Percentiles rank a stretch among this genome's conserved stretches.
These are phyloP conservation scores for Acipenser transmontanus DNA, from an alignment of 2,797 vertebrate genomes.

Conservation along the genomic window DNA sequence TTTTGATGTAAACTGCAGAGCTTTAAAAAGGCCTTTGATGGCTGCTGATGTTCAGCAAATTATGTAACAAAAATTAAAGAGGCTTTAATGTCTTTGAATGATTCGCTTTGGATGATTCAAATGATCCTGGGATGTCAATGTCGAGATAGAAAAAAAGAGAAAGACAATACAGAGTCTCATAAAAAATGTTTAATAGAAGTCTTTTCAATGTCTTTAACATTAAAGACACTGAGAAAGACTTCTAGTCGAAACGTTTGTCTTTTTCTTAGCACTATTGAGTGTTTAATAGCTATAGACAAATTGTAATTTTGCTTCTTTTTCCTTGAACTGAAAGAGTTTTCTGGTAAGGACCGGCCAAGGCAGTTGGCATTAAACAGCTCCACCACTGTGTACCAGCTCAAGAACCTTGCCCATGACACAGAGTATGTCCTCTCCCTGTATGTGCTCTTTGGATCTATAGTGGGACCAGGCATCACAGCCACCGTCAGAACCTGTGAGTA, in stretches of 20 bases:
- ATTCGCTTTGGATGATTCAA: too few species aligned
- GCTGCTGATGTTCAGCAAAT: constrained; percentile 1
- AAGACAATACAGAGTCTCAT: too few species aligned
- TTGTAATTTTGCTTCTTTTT: not conserved
- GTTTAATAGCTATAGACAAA: not conserved
- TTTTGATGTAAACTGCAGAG: constrained; percentile 20
- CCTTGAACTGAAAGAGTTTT: constrained; percentile 57
- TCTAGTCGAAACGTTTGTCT: not conserved
- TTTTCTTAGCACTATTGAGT: not conserved
- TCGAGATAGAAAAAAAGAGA: not conserved
- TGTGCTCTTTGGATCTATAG: constrained; percentile 70
- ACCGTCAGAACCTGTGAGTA: constrained; percentile 80
- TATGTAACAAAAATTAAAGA: not conserved
- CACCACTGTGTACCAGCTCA: constrained; percentile 58
- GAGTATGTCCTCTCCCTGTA: constrained; percentile 81
- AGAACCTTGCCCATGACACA: constrained; percentile 66
- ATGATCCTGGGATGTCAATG: not conserved
- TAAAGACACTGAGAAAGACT: not conserved
- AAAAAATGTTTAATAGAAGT: not conserved
- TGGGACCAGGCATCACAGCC: constrained; percentile 74
- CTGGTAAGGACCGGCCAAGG: constrained; percentile 64
- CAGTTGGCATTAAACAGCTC: constrained; percentile 71
- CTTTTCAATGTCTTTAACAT: not conserved
- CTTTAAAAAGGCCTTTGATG: constrained; percentile 20
- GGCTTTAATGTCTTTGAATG: not conserved